A percentile compares a stretch with the other conserved stretches of the same genome.
Conservation (phyloP, 2,888 invertebrate species). For the Torymus aiolomorphi region DNA sequence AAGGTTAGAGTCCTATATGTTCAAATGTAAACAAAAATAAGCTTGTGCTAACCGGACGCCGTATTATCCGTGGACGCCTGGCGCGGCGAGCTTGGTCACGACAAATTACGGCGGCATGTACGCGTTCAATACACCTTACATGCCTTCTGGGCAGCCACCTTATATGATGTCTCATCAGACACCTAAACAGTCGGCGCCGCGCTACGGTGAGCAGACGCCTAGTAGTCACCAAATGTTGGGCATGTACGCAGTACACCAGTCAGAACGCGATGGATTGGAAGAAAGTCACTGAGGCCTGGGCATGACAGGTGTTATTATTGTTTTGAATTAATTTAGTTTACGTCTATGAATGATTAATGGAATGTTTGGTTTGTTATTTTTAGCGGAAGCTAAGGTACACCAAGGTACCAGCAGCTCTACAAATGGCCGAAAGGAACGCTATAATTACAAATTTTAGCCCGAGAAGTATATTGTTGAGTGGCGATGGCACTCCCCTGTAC, state of each 20-base stretch:
- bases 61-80: conserved; percentile 84
- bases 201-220: conserved; percentile 69
- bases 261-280: conserved; percentile 89
- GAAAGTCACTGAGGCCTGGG: conserved; percentile 92
- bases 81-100: conserved; percentile 75
- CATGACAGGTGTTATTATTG: conserved; percentile 30
- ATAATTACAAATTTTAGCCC: conserved; percentile 87
- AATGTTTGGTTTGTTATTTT: conserved; percentile 3
- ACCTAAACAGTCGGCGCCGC: conserved; percentile 79
- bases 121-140: conserved; percentile 86
- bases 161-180: conserved; percentile 87
- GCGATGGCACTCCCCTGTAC: conserved; percentile 94
- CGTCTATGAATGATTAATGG: background rate
- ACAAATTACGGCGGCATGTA: conserved; percentile 77
- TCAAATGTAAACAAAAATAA: no score
- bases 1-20: no score
- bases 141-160: conserved; percentile 94
- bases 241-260: conserved; percentile 66
- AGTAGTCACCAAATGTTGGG: conserved; percentile 70
- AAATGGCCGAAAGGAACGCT: conserved; percentile 74
- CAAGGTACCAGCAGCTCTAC: conserved; percentile 54
- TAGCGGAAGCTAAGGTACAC: conserved; percentile 40
- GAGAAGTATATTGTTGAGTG: conserved; percentile 89
- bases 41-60: conserved; percentile 80
- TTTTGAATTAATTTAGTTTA: no score